Base-by-base conservation (phyloP, 2,888 invertebrate species). In the Electrophaes corylata region DNA sequence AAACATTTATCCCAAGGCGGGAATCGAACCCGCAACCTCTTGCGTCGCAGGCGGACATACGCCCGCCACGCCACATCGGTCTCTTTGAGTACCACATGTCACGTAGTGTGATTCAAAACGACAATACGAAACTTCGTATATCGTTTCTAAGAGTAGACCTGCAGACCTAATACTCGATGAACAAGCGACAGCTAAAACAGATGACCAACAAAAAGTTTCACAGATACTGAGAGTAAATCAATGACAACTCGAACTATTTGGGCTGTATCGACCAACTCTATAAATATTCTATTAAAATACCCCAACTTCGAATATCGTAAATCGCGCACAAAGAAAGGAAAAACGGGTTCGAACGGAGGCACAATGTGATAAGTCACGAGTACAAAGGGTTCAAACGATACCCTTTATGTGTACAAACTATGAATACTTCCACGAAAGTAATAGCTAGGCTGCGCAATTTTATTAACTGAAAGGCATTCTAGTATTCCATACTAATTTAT, bases 311-410 rank as follows among this genome's bases (percentile, higher is more conserved):
- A 10, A 68, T 70, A 71, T 78, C 74, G 71, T 77, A 79, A 79
- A 79, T 76, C 69, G 72, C 72, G 68, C 65, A 73, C 73, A 74
- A 79, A 77, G 76, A 75, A 76, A 78, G 26, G 64, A 70, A 73
- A 76, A 74, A 71, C 67, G 67, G 71, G 73, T 63, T 66, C 66
- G 65, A 64, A 69, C 62, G 65, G 51, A 35, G 63, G 75, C 65
- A 68, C 68, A 81, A 78, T 65, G 77, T 74, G 81, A 83, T 82
- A 82, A 83, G 82, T 81, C 83, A 82, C 79, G 63, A 57, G 54
- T 60, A 69, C 72, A 70, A 71, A 76, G 60, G 66, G 66, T 62
- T 59, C 64, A 52, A 60, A 61, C 57, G 57, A 52, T 67, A 54
- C 54, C 60, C 60, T 57, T 59, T 58, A 47, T 58, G 62, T 37